A percentile compares a stretch with the other conserved stretches of the same genome.
Evolutionary conservation across 2,888 invertebrate species (phyloP).

Genomic region (Drosophila tripunctata): DNA sequence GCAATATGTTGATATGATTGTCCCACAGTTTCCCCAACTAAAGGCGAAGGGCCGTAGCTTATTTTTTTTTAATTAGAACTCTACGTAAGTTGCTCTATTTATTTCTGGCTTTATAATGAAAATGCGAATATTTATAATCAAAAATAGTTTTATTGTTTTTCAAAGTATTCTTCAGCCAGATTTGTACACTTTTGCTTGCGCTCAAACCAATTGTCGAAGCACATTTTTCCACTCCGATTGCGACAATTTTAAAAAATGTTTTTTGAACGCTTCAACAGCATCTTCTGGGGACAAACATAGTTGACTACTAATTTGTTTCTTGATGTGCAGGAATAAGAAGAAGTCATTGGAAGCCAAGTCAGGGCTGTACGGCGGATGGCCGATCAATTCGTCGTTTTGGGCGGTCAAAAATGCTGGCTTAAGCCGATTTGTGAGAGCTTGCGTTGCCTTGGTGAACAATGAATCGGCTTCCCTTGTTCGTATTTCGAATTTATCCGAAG

Average conservation of each 20-base stretch:
- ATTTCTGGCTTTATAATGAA: too few species aligned
- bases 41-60: too few species aligned
- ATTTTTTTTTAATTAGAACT: too few species aligned
- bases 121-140: too few species aligned
- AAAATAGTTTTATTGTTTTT: too few species aligned
- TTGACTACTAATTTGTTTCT: not conserved
- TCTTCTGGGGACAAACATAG: not conserved
- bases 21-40: too few species aligned
- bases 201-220: too few species aligned
- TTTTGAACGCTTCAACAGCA: conserved; percentile 3
- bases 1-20: too few species aligned
- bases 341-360: conserved; percentile 12
- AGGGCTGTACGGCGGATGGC: conserved; percentile 1
- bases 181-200: too few species aligned
- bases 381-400: not conserved
- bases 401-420: not conserved
- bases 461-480: not conserved
- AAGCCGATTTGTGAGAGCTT: not conserved
- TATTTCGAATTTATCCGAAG: not conserved
- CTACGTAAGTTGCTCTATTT: too few species aligned
- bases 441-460: too few species aligned
- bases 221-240: not conserved
- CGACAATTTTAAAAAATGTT: conserved; percentile 1
- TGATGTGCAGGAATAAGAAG: conserved; percentile 2
- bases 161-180: too few species aligned